A percentile compares a stretch with the other conserved stretches of the same genome.
Evolutionary conservation across 1,140 invertebrate species (phyloP).

Genomic region (Drosophila azteca): DNA sequence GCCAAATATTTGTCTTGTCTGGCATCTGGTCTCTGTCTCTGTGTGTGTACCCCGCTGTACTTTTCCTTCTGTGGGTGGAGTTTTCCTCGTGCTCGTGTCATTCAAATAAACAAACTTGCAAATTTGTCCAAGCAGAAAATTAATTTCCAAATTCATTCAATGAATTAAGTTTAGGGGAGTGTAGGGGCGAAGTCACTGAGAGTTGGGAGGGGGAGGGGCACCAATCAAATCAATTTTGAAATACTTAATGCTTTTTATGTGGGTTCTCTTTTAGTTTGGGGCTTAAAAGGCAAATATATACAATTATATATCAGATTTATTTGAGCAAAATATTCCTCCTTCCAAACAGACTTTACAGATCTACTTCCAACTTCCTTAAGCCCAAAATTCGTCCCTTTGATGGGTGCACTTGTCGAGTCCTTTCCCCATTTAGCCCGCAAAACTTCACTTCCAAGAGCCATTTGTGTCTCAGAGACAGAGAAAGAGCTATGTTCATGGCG

Average conservation of each 20-base stretch:
- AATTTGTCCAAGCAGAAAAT: slow-evolving; percentile 48
- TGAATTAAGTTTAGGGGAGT: not conserved
- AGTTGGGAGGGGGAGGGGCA: not conserved
- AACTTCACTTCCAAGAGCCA: not conserved
- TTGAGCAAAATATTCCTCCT: too few species aligned
- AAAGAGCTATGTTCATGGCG: not conserved
- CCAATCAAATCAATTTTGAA: slow-evolving; percentile 9
- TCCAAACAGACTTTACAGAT: too few species aligned
- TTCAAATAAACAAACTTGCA: slow-evolving; percentile 56
- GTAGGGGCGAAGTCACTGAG: too few species aligned
- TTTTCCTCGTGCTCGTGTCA: slow-evolving; percentile 22
- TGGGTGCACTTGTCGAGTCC: not conserved
- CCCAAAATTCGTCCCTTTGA: too few species aligned
- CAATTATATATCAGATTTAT: too few species aligned
- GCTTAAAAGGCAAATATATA: too few species aligned
- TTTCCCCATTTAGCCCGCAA: slow-evolving; percentile 1
- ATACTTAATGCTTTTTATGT: not conserved
- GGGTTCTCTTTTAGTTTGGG: not conserved
- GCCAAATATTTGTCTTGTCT: not conserved
- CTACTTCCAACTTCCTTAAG: too few species aligned
- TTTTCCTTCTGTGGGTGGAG: not conserved
- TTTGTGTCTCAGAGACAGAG: not conserved
- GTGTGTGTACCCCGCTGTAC: slow-evolving; percentile 10
- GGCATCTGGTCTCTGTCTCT: slow-evolving; percentile 6
- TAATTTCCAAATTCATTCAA: slow-evolving; percentile 53